These are phyloP conservation scores for Herpailurus yagouaroundi DNA, from an alignment of 2,113 vertebrate species.

Conservation along the genomic window DNA sequence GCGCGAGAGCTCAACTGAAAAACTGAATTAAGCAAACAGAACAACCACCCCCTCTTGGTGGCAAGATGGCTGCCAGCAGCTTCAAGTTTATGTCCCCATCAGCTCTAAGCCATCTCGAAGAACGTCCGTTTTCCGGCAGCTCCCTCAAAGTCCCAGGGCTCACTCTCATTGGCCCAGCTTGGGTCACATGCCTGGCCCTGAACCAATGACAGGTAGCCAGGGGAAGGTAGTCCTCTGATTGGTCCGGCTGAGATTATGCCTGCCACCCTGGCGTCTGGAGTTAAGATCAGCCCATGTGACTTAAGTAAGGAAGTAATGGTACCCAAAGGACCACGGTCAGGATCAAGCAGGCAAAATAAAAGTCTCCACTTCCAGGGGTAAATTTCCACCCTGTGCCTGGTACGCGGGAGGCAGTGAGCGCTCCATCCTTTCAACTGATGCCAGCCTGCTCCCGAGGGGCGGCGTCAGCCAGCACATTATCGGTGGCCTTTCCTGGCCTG, in stretches of 20 bases:
- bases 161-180: background rate
- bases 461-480: background rate
- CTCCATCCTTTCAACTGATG: rapidly evolving
- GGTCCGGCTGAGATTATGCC: background rate
- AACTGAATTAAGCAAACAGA: background rate
- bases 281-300: rapidly evolving
- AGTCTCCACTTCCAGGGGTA: background rate
- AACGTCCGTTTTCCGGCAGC: background rate
- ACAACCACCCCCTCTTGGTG: background rate
- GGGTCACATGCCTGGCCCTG: background rate
- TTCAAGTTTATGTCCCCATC: background rate
- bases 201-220: background rate
- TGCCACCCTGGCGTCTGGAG: background rate
- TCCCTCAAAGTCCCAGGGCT: background rate
- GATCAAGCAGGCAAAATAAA: rapidly evolving
- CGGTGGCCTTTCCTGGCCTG: background rate
- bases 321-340: background rate
- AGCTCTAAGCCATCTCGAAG: background rate
- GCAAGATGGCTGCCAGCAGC: background rate
- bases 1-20: background rate
- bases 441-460: conserved; percentile 1
- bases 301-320: background rate
- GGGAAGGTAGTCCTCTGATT: background rate
- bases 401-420: background rate
- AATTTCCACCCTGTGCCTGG: background rate